Evolutionary conservation across 1,140 invertebrate species (phyloP).

Genomic region (Tribolium madens): DNA sequence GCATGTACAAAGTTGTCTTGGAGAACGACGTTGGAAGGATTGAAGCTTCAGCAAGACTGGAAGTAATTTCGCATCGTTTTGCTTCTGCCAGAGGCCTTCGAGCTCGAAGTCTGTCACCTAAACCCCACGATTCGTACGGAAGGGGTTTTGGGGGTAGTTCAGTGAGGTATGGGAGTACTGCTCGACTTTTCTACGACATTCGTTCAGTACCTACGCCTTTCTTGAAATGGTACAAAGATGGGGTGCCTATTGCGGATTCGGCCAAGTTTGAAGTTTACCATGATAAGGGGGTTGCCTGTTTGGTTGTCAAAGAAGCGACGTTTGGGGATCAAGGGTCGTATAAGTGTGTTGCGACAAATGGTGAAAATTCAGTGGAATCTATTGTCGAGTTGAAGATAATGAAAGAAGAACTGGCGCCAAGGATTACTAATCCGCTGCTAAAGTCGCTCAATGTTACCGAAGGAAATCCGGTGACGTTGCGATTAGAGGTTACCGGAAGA

Average conservation of each 20-base stretch:
- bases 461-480: conserved; percentile 51
- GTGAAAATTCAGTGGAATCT: conserved; percentile 68
- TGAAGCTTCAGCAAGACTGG: conserved; percentile 82
- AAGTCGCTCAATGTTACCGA: conserved; percentile 39
- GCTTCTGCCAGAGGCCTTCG: conserved; percentile 64
- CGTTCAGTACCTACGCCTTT: conserved; percentile 71
- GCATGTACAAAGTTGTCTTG: conserved; percentile 82
- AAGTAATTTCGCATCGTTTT: conserved; percentile 76
- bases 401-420: conserved; percentile 49
- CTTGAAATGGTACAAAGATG: conserved; percentile 74
- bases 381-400: conserved; percentile 53
- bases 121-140: conserved; percentile 58
- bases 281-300: conserved; percentile 65
- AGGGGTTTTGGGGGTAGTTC: conserved; percentile 66
- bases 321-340: conserved; percentile 74
- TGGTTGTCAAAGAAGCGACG: conserved; percentile 70
- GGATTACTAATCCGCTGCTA: conserved; percentile 54
- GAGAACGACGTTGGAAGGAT: conserved; percentile 87
- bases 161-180: conserved; percentile 68
- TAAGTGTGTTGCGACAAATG: conserved; percentile 79
- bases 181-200: conserved; percentile 71
- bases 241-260: conserved; percentile 66
- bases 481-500: conserved; percentile 64
- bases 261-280: conserved; percentile 63
- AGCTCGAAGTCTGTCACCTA: conserved; percentile 66